These are phyloP conservation scores for Aphidius ervi DNA, from an alignment of 1,140 invertebrate genomes.

Conservation along the genomic window DNA sequence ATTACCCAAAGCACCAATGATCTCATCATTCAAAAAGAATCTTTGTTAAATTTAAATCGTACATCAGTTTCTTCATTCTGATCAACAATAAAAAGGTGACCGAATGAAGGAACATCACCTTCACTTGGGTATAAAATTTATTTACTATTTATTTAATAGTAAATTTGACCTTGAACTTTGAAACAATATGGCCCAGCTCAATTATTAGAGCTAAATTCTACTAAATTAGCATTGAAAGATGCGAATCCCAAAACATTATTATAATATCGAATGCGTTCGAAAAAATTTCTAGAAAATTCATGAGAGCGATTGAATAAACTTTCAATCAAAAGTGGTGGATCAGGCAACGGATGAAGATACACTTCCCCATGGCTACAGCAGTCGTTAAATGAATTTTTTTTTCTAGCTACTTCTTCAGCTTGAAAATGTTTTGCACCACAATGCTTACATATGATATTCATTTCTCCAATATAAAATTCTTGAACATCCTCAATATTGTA, in stretches of 20 bases:
- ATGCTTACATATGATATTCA: slow-evolving; percentile 13
- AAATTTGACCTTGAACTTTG: slow-evolving; percentile 6
- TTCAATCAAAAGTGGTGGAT: neutral
- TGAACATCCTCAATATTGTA: no score
- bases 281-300: slow-evolving; percentile 7
- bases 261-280: slow-evolving; percentile 8
- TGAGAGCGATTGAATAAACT: slow-evolving; percentile 3
- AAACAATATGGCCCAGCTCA: slow-evolving; percentile 1
- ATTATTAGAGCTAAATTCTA: slow-evolving; percentile 4
- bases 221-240: slow-evolving; percentile 14
- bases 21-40: neutral
- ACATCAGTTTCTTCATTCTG: slow-evolving; percentile 8
- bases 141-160: no score
- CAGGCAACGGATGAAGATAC: neutral
- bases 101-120: slow-evolving; percentile 10
- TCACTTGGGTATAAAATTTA: slow-evolving; percentile 1
- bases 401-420: slow-evolving; percentile 3
- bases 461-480: no score
- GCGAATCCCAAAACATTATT: slow-evolving; percentile 14
- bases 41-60: neutral
- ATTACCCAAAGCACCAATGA: slow-evolving; percentile 6
- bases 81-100: slow-evolving; percentile 21
- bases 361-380: slow-evolving; percentile 14
- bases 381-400: slow-evolving; percentile 13
- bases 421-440: slow-evolving; percentile 7